A percentile compares a stretch with the other conserved stretches of the same genome.
Evolutionary conservation across 2,888 invertebrate species (phyloP).

Genomic region (Orgyia antiqua): DNA sequence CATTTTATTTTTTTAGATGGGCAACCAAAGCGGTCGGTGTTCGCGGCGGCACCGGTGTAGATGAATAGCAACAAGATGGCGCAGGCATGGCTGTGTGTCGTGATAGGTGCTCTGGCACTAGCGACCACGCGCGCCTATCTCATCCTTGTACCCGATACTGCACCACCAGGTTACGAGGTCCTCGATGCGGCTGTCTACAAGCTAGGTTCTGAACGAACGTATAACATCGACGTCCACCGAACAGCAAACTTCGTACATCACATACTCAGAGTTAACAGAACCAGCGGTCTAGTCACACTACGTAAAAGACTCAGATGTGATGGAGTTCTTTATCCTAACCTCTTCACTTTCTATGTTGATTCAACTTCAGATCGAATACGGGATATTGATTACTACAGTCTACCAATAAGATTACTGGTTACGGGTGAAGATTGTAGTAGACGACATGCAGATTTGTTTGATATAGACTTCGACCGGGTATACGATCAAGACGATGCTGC

Average conservation of each 20-base stretch:
- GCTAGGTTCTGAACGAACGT: slow-evolving; percentile 87
- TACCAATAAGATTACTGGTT: slow-evolving; percentile 86
- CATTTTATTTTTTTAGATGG: slow-evolving; percentile 69
- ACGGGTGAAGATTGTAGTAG: slow-evolving; percentile 84
- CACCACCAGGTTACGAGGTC: slow-evolving; percentile 81
- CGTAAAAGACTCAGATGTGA: slow-evolving; percentile 86
- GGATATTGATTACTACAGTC: slow-evolving; percentile 89
- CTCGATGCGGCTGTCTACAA: slow-evolving; percentile 90
- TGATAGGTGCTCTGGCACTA: slow-evolving; percentile 44
- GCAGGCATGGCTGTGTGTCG: slow-evolving; percentile 45
- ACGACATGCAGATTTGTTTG: slow-evolving; percentile 79
- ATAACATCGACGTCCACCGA: slow-evolving; percentile 87
- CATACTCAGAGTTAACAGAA: slow-evolving; percentile 85
- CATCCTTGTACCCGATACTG: slow-evolving; percentile 77
- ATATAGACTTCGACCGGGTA: slow-evolving; percentile 77
- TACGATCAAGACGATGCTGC: slow-evolving; percentile 73
- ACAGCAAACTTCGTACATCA: slow-evolving; percentile 90
- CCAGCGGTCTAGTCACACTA: slow-evolving; percentile 85
- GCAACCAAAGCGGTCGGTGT: slow-evolving; percentile 39
- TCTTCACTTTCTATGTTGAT: slow-evolving; percentile 92
- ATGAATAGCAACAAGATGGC: slow-evolving; percentile 50
- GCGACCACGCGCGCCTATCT: slow-evolving; percentile 68
- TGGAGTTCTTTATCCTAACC: slow-evolving; percentile 88
- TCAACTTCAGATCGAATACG: slow-evolving; percentile 88
- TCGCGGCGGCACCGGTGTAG: slow-evolving; percentile 63